These are phyloP conservation scores for Sebastes hubbsi DNA, from an alignment of 2,797 vertebrate genomes.

Conservation along the genomic window DNA sequence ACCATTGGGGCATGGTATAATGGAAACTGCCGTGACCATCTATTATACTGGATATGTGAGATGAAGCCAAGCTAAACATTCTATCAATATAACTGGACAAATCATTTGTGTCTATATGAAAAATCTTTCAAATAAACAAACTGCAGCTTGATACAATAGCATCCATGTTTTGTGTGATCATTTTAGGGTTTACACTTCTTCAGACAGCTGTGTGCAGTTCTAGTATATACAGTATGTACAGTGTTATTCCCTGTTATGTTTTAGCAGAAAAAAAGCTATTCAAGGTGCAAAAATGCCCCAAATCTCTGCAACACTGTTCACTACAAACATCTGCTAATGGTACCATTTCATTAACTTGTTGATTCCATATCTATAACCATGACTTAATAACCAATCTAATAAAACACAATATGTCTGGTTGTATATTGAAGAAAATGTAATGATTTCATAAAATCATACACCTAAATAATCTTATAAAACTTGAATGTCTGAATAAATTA, in stretches of 20 bases:
- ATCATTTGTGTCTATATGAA: background rate
- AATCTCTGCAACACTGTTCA: background rate
- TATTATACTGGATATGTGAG: constrained; percentile 63
- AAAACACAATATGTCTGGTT: background rate
- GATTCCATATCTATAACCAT: background rate
- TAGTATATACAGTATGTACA: background rate
- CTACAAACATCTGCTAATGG: background rate
- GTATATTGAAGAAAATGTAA: background rate
- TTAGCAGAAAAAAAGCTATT: background rate
- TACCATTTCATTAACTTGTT: background rate
- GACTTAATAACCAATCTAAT: background rate
- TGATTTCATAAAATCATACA: background rate
- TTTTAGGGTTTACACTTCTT: background rate
- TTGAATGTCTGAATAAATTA: background rate
- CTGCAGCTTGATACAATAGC: background rate
- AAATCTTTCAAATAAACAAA: constrained; percentile 11
- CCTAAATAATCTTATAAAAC: background rate
- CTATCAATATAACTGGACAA: background rate
- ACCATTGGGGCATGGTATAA: constrained; percentile 40
- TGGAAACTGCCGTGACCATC: constrained; percentile 30
- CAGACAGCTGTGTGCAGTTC: background rate
- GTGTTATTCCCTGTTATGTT: background rate
- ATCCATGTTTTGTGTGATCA: background rate
- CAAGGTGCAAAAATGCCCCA: background rate
- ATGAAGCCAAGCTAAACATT: background rate